Conservation (phyloP, 1,140 invertebrate genomes). For the Charaxes varanes region DNA sequence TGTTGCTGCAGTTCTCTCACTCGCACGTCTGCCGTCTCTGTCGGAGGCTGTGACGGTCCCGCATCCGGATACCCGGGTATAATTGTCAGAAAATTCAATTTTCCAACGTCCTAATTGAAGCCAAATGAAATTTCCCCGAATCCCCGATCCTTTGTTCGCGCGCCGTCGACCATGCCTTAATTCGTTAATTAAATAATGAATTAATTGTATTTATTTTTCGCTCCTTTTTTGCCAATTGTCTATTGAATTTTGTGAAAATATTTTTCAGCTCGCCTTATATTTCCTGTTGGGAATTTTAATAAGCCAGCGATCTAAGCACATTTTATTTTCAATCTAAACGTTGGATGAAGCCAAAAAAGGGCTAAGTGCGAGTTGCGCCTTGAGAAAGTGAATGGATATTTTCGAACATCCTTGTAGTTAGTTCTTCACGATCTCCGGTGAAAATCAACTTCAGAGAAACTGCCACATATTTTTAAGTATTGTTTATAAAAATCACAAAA, state of each 20-base stretch:
- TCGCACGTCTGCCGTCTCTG: slow-evolving; percentile 21
- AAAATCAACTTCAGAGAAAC: too few relatives aligned
- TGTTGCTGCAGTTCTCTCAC: slow-evolving; percentile 41
- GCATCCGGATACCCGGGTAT: slow-evolving; percentile 63
- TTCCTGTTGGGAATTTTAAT: too few relatives aligned
- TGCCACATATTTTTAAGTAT: background rate
- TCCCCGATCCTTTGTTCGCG: slow-evolving; percentile 49
- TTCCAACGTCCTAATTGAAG: slow-evolving; percentile 56
- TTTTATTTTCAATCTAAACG: too few relatives aligned
- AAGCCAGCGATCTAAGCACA: too few relatives aligned
- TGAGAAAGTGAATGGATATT: too few relatives aligned
- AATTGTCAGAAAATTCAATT: slow-evolving; percentile 67
- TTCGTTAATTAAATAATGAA: slow-evolving; percentile 58
- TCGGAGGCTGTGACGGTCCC: slow-evolving; percentile 58
- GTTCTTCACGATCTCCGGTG: too few relatives aligned
- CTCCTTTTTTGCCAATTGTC: slow-evolving; percentile 14
- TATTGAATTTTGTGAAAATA: slow-evolving; percentile 8
- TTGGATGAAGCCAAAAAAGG: too few relatives aligned
- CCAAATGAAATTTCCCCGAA: slow-evolving; percentile 63
- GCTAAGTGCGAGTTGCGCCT: too few relatives aligned
- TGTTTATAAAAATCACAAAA: slow-evolving; percentile 1
- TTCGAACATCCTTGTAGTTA: too few relatives aligned
- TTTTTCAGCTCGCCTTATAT: too few relatives aligned
- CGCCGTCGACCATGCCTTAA: slow-evolving; percentile 40
- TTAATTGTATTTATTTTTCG: slow-evolving; percentile 38